Percentiles rank a stretch among this genome's conserved stretches.
phyloP scores from a whole-genome alignment of 2,113 vertebrate genomes.

The Chloebia gouldiae region DNA sequence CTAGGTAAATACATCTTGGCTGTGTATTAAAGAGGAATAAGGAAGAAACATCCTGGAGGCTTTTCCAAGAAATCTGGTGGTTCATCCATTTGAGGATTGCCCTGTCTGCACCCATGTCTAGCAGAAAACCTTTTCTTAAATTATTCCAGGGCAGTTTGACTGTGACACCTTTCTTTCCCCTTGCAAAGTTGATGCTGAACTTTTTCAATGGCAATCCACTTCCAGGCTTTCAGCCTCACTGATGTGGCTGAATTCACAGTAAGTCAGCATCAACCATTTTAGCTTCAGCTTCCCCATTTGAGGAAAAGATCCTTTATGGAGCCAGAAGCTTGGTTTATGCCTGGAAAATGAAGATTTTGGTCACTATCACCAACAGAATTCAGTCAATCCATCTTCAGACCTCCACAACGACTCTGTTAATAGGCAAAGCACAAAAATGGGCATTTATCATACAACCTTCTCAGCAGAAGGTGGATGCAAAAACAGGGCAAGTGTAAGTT shows the following conservation, averaged over 20 bases:
- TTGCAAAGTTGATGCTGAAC: background rate
- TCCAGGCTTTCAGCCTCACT: background rate
- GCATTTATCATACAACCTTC: background rate
- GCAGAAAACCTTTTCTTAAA: background rate
- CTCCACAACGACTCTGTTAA: background rate
- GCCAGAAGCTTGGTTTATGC: background rate
- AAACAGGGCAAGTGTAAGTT: background rate
- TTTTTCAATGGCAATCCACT: background rate
- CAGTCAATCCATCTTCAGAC: background rate
- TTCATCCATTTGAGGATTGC: background rate
- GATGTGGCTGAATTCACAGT: background rate
- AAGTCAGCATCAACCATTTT: background rate
- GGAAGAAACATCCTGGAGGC: background rate
- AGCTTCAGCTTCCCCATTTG: background rate
- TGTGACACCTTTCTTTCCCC: background rate
- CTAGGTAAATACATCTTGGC: background rate
- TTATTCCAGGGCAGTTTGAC: background rate
- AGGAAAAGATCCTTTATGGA: background rate
- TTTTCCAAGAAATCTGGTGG: background rate
- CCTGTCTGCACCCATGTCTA: rapidly evolving
- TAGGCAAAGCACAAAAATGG: background rate
- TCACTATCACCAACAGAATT: background rate
- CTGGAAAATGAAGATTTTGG: background rate
- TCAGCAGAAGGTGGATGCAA: background rate
- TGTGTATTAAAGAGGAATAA: background rate